Conservation (phyloP, 2,113 vertebrate genomes). For the Sclerurus mexicanus region DNA sequence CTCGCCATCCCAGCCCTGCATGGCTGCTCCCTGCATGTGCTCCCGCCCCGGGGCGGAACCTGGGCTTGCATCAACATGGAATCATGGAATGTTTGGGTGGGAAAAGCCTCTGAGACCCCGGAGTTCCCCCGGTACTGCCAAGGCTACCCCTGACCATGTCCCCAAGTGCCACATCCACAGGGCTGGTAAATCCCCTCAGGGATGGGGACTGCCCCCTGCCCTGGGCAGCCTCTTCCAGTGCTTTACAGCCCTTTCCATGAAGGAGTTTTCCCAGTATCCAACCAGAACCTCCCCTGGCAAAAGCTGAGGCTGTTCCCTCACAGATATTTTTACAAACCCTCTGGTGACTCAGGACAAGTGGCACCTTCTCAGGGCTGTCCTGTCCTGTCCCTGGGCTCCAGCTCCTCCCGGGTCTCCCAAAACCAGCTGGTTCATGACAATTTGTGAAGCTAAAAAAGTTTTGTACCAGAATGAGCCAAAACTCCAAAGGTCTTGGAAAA, state of each 20-base stretch:
- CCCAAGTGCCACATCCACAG: rapidly evolving
- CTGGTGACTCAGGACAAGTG: rapidly evolving
- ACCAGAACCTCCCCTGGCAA: not conserved
- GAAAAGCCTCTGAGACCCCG: not conserved
- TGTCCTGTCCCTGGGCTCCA: not conserved
- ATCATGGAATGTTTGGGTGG: not conserved
- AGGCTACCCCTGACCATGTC: rapidly evolving
- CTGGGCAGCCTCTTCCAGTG: not conserved
- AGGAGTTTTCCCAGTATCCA: not conserved
- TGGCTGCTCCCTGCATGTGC: not conserved
- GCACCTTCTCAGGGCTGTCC: not conserved
- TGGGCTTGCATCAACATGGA: rapidly evolving
- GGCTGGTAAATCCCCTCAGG: rapidly evolving
- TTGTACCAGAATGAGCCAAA: not conserved
- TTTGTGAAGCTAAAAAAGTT: not conserved
- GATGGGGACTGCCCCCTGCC: not conserved
- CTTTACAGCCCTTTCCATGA: not conserved
- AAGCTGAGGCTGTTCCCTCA: not conserved
- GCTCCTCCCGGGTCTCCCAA: not conserved
- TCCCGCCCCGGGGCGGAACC: not conserved
- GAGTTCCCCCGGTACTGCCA: not conserved
- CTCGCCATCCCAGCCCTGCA: not conserved
- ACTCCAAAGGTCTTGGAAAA: not conserved
- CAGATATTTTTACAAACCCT: not conserved
- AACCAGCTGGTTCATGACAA: not conserved